Evolutionary conservation across 2,797 vertebrate genomes (phyloP).

Genomic region (Aphelocoma californica): DNA sequence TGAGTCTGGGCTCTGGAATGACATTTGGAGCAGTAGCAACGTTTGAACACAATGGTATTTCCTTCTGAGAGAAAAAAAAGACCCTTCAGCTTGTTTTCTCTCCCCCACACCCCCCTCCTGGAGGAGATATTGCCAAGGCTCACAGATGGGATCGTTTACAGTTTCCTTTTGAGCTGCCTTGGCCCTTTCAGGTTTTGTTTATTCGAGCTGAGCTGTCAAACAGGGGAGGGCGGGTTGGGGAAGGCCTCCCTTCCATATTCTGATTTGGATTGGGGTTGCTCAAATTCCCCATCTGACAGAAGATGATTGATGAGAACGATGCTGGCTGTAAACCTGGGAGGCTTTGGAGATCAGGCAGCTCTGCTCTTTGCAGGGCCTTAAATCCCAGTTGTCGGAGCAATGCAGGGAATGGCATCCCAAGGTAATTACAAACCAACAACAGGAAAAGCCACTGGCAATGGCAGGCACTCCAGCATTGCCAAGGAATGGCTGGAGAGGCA

Average conservation of each 20-base stretch:
- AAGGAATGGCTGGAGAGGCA: not conserved
- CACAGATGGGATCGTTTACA: conserved; percentile 74
- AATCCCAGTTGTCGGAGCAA: not conserved
- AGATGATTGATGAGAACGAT: conserved; percentile 42
- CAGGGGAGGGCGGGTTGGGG: not conserved
- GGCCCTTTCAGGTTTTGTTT: conserved; percentile 70
- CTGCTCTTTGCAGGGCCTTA: not conserved
- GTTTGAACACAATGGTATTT: conserved; percentile 52
- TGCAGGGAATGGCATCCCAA: not conserved
- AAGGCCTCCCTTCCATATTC: conserved; percentile 25
- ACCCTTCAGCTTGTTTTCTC: conserved; percentile 49
- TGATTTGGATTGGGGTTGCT: conserved; percentile 40
- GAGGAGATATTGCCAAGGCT: conserved; percentile 60
- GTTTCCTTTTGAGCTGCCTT: conserved; percentile 70
- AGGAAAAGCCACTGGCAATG: conserved; percentile 39
- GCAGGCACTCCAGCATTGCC: not conserved
- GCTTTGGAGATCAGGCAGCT: not conserved
- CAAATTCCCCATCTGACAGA: conserved; percentile 40
- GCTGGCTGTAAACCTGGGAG: conserved; percentile 37
- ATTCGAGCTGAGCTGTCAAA: conserved; percentile 55
- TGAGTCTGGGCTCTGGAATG: not conserved
- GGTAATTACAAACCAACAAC: conserved; percentile 13
- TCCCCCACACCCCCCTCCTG: not conserved
- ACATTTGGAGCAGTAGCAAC: conserved; percentile 24
- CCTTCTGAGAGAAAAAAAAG: conserved; percentile 36